Evolutionary conservation across 2,888 invertebrate species (phyloP).

Genomic region (Cephonodes hylas): DNA sequence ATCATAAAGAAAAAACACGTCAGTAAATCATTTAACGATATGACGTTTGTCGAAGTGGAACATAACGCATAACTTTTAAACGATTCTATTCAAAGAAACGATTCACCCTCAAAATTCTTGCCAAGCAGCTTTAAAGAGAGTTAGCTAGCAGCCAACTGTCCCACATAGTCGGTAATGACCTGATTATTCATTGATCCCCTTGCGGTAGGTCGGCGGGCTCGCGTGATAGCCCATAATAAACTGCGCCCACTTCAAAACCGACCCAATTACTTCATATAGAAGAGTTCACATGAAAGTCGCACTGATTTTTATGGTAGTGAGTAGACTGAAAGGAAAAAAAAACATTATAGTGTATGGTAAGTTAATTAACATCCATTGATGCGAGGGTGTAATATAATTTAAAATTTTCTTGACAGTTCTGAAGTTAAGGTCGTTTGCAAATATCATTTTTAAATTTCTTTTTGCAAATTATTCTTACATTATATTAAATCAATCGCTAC

Average conservation of each 20-base stretch:
- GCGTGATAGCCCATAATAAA: slow-evolving; percentile 23
- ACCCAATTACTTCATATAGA: slow-evolving; percentile 1
- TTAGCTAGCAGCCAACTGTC: background rate
- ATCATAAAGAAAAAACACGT: too few species aligned
- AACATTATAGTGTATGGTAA: background rate
- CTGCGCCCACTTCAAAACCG: background rate
- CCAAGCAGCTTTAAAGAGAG: background rate
- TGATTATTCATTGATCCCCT: slow-evolving; percentile 48
- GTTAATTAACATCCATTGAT: too few species aligned
- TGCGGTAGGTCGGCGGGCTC: slow-evolving; percentile 53
- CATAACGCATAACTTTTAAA: background rate
- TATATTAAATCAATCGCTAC: too few species aligned
- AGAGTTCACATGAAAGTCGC: background rate
- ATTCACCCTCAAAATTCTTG: background rate
- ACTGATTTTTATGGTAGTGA: background rate
- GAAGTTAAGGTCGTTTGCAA: too few species aligned
- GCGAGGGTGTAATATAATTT: too few species aligned
- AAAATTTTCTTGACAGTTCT: too few species aligned
- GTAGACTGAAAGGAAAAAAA: background rate
- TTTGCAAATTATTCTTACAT: too few species aligned
- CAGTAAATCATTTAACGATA: too few species aligned
- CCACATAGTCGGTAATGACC: slow-evolving; percentile 50
- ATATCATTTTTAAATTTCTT: too few species aligned
- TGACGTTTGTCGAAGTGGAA: too few species aligned
- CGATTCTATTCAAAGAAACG: background rate